Evolutionary conservation across 2,797 vertebrate genomes (phyloP).

Genomic region (Acipenser transmontanus): DNA sequence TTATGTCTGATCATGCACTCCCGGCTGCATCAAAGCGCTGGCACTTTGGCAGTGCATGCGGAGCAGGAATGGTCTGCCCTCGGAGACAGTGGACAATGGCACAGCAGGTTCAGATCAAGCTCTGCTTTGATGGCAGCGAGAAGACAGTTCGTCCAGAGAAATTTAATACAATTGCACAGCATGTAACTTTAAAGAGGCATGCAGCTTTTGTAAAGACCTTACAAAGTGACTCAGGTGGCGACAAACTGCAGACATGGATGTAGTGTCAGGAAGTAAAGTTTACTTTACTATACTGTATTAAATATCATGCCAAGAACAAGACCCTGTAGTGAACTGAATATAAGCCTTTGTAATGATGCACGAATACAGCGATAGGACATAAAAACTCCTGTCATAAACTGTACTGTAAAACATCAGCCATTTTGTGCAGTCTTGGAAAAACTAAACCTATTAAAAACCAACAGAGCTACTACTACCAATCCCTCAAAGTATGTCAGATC

Average conservation of each 20-base stretch:
- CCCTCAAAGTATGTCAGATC: no score
- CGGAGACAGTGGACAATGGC: constrained; percentile 49
- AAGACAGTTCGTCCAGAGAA: constrained; percentile 21
- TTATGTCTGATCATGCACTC: constrained; percentile 43
- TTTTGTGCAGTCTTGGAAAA: no score
- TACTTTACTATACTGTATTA: no score
- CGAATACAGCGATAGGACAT: no score
- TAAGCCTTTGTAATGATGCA: no score
- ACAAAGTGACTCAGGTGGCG: constrained; percentile 9
- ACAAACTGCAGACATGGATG: constrained; percentile 13
- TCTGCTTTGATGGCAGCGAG: constrained; percentile 43
- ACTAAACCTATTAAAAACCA: no score
- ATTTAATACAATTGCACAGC: constrained; percentile 51
- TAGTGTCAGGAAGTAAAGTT: no score
- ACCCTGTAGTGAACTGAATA: neutral
- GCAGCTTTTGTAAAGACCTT: constrained; percentile 24
- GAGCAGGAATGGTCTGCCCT: constrained; percentile 36
- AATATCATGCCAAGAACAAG: constrained; percentile 2
- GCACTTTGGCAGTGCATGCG: constrained; percentile 35
- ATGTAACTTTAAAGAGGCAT: constrained; percentile 34
- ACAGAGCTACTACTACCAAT: no score
- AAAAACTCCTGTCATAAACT: no score
- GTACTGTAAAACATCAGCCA: no score
- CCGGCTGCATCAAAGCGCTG: constrained; percentile 43
- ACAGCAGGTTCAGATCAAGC: constrained; percentile 46